Percentiles rank a stretch among this genome's conserved stretches.
These are phyloP conservation scores for Ceratotherium simum DNA, from an alignment of 2,113 vertebrate genomes.

Conservation along the genomic window DNA sequence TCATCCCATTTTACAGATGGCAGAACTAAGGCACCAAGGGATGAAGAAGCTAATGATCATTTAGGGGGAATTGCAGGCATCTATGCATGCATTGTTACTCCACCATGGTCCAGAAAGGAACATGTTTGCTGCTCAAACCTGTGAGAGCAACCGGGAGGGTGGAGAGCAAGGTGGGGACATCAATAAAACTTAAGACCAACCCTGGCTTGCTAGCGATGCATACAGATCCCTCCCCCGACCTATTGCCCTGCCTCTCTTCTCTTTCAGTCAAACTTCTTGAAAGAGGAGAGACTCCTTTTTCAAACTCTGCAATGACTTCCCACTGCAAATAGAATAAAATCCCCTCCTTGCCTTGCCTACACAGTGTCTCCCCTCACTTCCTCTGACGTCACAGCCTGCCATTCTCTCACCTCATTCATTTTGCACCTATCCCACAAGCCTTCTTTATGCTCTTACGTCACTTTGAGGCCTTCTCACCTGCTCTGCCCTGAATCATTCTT, in stretches of 20 bases:
- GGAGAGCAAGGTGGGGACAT: no score
- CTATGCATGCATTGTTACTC: background rate
- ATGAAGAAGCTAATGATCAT: background rate
- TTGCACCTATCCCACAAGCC: background rate
- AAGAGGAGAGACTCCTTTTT: background rate
- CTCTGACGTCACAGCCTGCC: background rate
- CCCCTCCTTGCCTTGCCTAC: background rate
- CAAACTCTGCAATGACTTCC: background rate
- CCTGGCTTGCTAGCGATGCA: background rate
- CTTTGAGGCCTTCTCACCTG: background rate
- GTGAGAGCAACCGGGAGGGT: background rate
- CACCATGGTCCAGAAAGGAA: background rate
- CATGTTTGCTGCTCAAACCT: background rate
- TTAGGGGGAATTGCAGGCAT: background rate
- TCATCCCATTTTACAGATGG: background rate
- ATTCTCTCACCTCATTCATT: background rate
- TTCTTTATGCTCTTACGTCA: background rate
- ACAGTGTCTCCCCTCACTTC: background rate
- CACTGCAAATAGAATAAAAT: background rate
- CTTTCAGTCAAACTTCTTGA: background rate
- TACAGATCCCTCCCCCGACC: background rate
- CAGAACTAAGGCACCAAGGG: background rate
- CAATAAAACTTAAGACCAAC: background rate
- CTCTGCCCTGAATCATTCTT: background rate
- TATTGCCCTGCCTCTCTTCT: background rate